phyloP scores from a whole-genome alignment of 2,113 vertebrate species.

The Notechis scutatus region DNA sequence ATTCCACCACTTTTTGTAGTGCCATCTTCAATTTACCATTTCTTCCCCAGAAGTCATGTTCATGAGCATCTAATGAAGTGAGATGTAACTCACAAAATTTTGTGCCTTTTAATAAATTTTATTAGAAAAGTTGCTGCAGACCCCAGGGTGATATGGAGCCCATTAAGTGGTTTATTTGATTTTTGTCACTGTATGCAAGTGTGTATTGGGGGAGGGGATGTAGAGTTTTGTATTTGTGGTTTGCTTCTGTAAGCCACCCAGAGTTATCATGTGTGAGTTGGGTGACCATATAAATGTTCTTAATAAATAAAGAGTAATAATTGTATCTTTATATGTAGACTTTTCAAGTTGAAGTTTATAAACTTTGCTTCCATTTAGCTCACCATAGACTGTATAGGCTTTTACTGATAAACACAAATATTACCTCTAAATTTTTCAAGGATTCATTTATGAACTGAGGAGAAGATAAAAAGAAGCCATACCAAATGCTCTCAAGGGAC shows the following conservation, averaged over 20 bases:
- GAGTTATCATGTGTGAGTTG: too few relatives aligned
- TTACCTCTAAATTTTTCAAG: conserved; percentile 53
- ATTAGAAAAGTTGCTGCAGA: neutral
- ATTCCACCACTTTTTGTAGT: neutral
- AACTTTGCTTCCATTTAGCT: conserved; percentile 52
- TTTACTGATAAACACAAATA: conserved; percentile 49
- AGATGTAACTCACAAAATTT: neutral
- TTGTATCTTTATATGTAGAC: neutral
- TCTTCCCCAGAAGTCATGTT: neutral
- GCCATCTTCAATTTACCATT: neutral
- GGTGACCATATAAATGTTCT: too few relatives aligned
- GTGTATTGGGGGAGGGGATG: too few relatives aligned
- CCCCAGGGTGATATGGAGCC: neutral
- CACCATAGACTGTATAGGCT: conserved; percentile 26
- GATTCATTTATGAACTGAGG: conserved; percentile 50
- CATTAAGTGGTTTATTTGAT: neutral
- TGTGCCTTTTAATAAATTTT: neutral
- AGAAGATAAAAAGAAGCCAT: conserved; percentile 65
- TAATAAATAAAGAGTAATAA: neutral
- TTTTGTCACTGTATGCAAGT: too few relatives aligned
- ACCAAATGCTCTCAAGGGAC: conserved; percentile 58
- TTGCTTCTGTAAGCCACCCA: too few relatives aligned
- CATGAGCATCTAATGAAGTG: neutral
- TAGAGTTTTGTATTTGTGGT: too few relatives aligned
- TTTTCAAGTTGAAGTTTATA: conserved; percentile 32